A percentile compares a stretch with the other conserved stretches of the same genome.
Conservation (phyloP, 2,888 invertebrate genomes). For the Melanargia galathea region DNA sequence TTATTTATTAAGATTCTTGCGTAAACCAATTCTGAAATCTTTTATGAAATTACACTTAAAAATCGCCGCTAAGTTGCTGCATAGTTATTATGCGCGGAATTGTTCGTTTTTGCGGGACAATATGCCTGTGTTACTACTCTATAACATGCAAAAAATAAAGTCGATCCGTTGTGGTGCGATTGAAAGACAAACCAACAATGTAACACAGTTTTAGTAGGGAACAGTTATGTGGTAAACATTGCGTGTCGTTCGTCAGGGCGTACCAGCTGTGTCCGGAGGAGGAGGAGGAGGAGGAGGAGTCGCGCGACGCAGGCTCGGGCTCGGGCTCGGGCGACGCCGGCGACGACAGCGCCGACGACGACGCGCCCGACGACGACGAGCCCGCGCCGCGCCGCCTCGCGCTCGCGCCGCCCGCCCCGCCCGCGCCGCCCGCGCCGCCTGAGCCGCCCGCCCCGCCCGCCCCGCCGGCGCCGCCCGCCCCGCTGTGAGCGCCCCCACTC, state of each 20-base stretch:
- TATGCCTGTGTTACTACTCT: too few relatives aligned
- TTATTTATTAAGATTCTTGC: too few relatives aligned
- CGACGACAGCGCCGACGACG: slow-evolving; percentile 48
- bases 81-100: too few relatives aligned
- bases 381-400: slow-evolving; percentile 41
- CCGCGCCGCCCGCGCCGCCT: slow-evolving; percentile 45
- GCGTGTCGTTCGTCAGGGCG: slow-evolving; percentile 52
- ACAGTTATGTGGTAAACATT: not conserved
- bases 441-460: slow-evolving; percentile 43
- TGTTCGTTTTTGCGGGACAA: too few relatives aligned
- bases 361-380: slow-evolving; percentile 55
- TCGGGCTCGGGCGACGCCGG: slow-evolving; percentile 57
- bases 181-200: too few relatives aligned
- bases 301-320: slow-evolving; percentile 58
- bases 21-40: too few relatives aligned
- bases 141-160: too few relatives aligned
- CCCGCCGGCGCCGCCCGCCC: slow-evolving; percentile 41
- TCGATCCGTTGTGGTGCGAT: too few relatives aligned
- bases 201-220: too few relatives aligned
- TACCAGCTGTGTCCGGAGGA: slow-evolving; percentile 77
- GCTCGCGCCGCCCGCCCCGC: slow-evolving; percentile 46
- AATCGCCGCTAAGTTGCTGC: too few relatives aligned
- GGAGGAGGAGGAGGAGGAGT: slow-evolving; percentile 75
- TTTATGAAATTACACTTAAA: too few relatives aligned
- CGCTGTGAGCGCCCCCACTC: slow-evolving; percentile 36